Percentiles rank a stretch among this genome's conserved stretches.
These are phyloP conservation scores for Sarcophilus harrisii DNA, from an alignment of 2,797 vertebrate species.

Conservation along the genomic window DNA sequence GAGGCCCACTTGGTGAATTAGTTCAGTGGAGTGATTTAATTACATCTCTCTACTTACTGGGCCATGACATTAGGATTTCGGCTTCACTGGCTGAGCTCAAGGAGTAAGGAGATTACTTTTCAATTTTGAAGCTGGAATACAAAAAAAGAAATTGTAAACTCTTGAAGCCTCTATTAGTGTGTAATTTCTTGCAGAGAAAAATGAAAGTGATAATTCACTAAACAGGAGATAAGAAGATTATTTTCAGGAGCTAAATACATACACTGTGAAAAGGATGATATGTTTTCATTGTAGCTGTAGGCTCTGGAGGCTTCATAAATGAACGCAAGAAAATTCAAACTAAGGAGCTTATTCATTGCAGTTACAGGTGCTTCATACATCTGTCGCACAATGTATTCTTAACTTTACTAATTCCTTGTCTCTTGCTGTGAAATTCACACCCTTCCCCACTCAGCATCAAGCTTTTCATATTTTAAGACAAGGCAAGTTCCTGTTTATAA, in stretches of 20 bases:
- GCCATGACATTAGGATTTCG: slow-evolving; percentile 98
- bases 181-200: slow-evolving; percentile 83
- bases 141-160: slow-evolving; percentile 81
- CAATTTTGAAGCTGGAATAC: slow-evolving; percentile 82
- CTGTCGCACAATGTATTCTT: slow-evolving; percentile 77
- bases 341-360: slow-evolving; percentile 82
- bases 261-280: slow-evolving; percentile 83
- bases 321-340: slow-evolving; percentile 82
- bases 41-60: slow-evolving; percentile 98
- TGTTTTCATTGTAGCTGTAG: slow-evolving; percentile 84
- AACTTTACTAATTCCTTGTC: slow-evolving; percentile 70
- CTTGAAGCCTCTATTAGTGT: slow-evolving; percentile 81
- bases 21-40: slow-evolving; percentile 99
- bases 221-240: slow-evolving; percentile 86
- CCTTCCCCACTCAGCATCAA: slow-evolving; percentile 64
- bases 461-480: slow-evolving; percentile 72
- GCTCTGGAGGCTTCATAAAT: slow-evolving; percentile 83
- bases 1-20: slow-evolving; percentile 97
- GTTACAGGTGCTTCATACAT: slow-evolving; percentile 84
- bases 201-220: slow-evolving; percentile 85
- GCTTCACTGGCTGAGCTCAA: slow-evolving; percentile 98
- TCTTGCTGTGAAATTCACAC: slow-evolving; percentile 77
- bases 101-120: slow-evolving; percentile 94
- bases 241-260: slow-evolving; percentile 85
- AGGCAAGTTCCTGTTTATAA: slow-evolving; percentile 66